Base-by-base conservation (phyloP, 2,888 invertebrate species). In the Vesta saturnalis region DNA sequence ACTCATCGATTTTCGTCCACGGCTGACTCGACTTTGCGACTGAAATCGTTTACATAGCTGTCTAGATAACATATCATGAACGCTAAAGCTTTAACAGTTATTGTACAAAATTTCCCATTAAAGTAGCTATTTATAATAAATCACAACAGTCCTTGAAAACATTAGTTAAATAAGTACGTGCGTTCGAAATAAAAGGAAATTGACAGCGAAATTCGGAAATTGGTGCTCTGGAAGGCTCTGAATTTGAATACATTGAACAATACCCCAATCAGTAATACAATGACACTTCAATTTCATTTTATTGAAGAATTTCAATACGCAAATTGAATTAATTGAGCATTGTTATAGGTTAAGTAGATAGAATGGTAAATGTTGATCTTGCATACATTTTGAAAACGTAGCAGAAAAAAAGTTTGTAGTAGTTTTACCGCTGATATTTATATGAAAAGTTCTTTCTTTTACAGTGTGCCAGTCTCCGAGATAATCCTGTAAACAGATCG, bases 1-100 rank as follows among this genome's bases (percentile, higher is more conserved):
- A 76, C 73, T 74, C 76, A 76, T 76, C 72, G 76, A 76, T 76
- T 76, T 76, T 75, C 69, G 72, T 71, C 69, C 71, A 68, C 69
- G 67, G 60, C 65, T 58, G 63, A 55, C 62, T 58, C 65, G 54
- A 63, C 57, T 58, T 55, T 22, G 65, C 69, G 69, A 66, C 62
- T 66, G 52, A 60, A 67, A 70, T 70, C 70, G 67, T 70, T 70
- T 70, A 70, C 70, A 70, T 67, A 67, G 70, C 70, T 70, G 70
- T 70, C 70, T 49, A 70, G 71, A 71, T 71, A 71, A 64, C 68
- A 63, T 60, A 66, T 65, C 69, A 60, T 60, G 56, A 60, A 68
- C 54, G 64, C 39, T 22, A 49, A n/a, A 46, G 60, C 60, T 57
- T 18, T 63, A 63, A 69, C 60, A 66, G 69, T 69, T 66, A 64